Base-by-base conservation (phyloP, 2,797 vertebrate species). In the Chiloscyllium punctatum region DNA sequence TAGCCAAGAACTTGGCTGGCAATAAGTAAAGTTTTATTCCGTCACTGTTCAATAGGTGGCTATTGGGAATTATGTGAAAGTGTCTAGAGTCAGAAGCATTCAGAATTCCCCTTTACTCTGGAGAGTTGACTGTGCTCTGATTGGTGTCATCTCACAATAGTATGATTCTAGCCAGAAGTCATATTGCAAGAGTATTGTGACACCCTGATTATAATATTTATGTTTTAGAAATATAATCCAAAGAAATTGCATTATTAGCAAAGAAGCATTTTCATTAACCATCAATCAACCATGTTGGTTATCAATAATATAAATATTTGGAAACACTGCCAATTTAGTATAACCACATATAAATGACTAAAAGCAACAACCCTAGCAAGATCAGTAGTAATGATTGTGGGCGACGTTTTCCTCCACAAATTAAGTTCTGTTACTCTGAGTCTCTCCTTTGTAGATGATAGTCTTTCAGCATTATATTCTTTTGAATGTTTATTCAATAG, bases 401-500 rank as follows among this genome's bases (percentile, higher is more conserved):
- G 57, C 57, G 91, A 51, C 69, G 4, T n/a, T 91, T 95, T 37
- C 53, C 23, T 33, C 16, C 7, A 15, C 16, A 95, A 95, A 18
- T 1, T 77, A 51, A 74, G 71, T 2, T 77, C 13, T 77, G 74
- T 53, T 33, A 95, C 94, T 74, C 53, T 77, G 69, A n/a, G 48
- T 77, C 94, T 77, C 48, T 2, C 94, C 42, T 95, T 77, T 95
- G 48, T 53, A 9, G 48, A 77, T 21, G 13, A 74, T 53, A 74
- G 94, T 7, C 71, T 51, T 74, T 95, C 48, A 72, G 30, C 94
- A 95, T 77, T 33, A 21, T 27, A 95, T 53, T 95, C 94, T 77
- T 95, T 53, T 74, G 71, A 95, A 95, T 57, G 71, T 57, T 77
- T 95, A 77, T 95, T 95, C 94, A 74, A 95, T 95, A 95, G 42